phyloP scores from a whole-genome alignment of 2,888 invertebrate genomes.

The Leucoma salicis region DNA sequence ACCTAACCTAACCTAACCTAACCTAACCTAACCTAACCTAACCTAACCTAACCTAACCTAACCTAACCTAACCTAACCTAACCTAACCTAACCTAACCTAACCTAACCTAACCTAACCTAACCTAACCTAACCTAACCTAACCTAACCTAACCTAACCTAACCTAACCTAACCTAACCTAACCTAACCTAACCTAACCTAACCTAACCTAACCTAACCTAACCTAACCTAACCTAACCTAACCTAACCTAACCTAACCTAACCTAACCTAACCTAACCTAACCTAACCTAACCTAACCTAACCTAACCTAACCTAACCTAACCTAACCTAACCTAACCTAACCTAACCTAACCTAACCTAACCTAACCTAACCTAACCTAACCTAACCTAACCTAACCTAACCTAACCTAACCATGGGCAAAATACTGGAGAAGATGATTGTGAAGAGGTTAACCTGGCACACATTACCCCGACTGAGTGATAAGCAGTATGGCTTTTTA shows the following conservation, averaged over 20 bases:
- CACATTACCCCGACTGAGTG: too few species aligned
- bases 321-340: slow-evolving; percentile 16
- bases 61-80: slow-evolving; percentile 7
- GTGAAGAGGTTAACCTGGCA: too few species aligned
- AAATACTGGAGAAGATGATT: too few species aligned
- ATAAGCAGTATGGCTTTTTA: too few species aligned
- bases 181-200: slow-evolving; percentile 2
- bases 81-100: slow-evolving; percentile 6
- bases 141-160: slow-evolving; percentile 7
- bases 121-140: slow-evolving; percentile 7
- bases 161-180: slow-evolving; percentile 5
- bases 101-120: slow-evolving; percentile 7
- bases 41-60: slow-evolving; percentile 7
- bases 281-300: slow-evolving; percentile 1
- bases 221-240: slow-evolving; percentile 2
- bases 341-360: slow-evolving; percentile 5
- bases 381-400: slow-evolving; percentile 4
- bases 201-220: slow-evolving; percentile 2
- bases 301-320: slow-evolving; percentile 17
- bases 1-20: neutral
- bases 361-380: slow-evolving; percentile 4
- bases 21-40: slow-evolving; percentile 3
- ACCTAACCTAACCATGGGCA: neutral
- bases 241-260: slow-evolving; percentile 2
- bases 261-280: slow-evolving; percentile 2